Percentiles rank a stretch among this genome's conserved stretches.
phyloP scores from a whole-genome alignment of 2,888 invertebrate species.

The Scelioninae gen. 2 region DNA sequence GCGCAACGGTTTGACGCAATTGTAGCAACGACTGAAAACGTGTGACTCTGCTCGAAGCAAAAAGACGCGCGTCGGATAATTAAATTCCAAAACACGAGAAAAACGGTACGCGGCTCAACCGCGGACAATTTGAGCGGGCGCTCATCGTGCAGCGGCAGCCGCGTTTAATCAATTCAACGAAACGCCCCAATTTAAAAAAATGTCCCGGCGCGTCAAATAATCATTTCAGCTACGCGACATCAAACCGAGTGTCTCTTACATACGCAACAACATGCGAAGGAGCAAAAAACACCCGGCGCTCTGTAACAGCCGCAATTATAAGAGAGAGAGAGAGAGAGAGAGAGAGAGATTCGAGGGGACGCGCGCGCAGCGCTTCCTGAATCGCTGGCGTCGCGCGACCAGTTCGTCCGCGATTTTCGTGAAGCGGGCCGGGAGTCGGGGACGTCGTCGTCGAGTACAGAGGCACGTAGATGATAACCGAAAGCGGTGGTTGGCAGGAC shows the following conservation, averaged over 20 bases:
- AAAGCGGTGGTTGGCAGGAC: slow-evolving; percentile 74
- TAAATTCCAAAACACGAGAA: neutral
- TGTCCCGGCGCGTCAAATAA: slow-evolving; percentile 36
- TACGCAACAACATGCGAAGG: slow-evolving; percentile 40
- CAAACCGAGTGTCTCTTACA: slow-evolving; percentile 56
- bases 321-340: slow-evolving; percentile 29
- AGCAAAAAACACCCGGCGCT: slow-evolving; percentile 42
- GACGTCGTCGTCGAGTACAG: slow-evolving; percentile 67
- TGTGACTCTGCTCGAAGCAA: no score
- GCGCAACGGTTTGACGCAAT: no score
- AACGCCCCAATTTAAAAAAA: slow-evolving; percentile 29
- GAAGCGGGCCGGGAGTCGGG: slow-evolving; percentile 49
- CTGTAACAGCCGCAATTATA: slow-evolving; percentile 47
- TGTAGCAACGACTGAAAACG: no score
- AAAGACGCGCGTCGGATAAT: no score
- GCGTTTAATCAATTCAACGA: slow-evolving; percentile 43
- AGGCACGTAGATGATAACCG: slow-evolving; percentile 72
- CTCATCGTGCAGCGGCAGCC: slow-evolving; percentile 11
- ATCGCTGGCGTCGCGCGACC: slow-evolving; percentile 51
- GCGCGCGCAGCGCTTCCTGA: slow-evolving; percentile 41
- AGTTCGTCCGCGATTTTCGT: slow-evolving; percentile 52
- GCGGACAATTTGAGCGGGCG: slow-evolving; percentile 3
- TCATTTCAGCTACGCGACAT: slow-evolving; percentile 36
- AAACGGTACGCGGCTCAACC: neutral
- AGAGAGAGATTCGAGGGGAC: slow-evolving; percentile 10